phyloP scores from a whole-genome alignment of 2,888 invertebrate genomes.

The Liopterus haemorrhoidalis region DNA sequence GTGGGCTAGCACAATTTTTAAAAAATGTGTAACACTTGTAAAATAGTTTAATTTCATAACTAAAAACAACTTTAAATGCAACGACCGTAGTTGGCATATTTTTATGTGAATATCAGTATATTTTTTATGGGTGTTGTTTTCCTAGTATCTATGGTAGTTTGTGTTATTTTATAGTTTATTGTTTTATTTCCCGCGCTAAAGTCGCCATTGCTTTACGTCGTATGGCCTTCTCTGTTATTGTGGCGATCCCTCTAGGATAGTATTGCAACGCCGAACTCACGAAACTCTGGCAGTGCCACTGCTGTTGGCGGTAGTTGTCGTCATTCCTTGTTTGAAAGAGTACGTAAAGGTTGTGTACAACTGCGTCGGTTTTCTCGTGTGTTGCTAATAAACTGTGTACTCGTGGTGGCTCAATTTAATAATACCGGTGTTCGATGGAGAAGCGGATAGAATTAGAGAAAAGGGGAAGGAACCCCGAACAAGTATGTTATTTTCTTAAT shows the following conservation, averaged over 20 bases:
- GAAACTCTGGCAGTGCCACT: conserved; percentile 15
- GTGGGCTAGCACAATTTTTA: no score
- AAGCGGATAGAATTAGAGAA: conserved; percentile 93
- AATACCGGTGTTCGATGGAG: conserved; percentile 60
- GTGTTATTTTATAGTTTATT: background rate
- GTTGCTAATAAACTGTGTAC: conserved; percentile 14
- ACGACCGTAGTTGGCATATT: no score
- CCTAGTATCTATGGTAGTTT: background rate
- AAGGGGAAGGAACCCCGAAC: conserved; percentile 81
- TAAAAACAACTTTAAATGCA: no score
- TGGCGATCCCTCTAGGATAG: conserved; percentile 42
- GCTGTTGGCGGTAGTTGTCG: conserved; percentile 19
- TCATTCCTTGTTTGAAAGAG: conserved; percentile 7
- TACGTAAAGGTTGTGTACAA: conserved; percentile 15
- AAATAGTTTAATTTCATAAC: no score
- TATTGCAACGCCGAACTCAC: conserved; percentile 35
- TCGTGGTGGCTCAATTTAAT: conserved; percentile 21
- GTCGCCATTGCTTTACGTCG: conserved; percentile 17
- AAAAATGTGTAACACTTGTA: no score
- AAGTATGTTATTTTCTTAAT: conserved; percentile 73
- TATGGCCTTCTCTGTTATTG: conserved; percentile 37
- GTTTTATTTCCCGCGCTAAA: background rate
- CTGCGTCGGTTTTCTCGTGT: conserved; percentile 18
- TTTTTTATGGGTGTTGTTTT: background rate
- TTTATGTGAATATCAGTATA: background rate